Evolutionary conservation across 2,113 vertebrate species (phyloP).

Genomic region (Tragelaphus scriptus): DNA sequence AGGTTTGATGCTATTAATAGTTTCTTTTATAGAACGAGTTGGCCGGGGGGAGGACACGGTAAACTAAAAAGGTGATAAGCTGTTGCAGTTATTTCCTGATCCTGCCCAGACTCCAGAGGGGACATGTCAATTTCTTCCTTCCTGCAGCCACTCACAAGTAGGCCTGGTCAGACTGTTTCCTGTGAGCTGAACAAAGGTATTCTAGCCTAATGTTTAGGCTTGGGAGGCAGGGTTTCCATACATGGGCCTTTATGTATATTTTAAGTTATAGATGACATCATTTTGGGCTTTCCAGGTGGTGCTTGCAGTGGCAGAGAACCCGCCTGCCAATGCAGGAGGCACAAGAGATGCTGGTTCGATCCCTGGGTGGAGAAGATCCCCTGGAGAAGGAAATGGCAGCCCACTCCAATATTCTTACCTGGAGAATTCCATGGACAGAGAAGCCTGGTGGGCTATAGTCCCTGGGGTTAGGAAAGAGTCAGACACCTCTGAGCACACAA

Average conservation of each 20-base stretch:
- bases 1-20: not conserved
- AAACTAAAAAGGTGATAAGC: not conserved
- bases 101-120: not conserved
- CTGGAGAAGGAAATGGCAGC: not conserved
- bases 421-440: not conserved
- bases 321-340: not conserved
- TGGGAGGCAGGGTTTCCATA: not conserved
- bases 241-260: not conserved
- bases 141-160: not conserved
- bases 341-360: not conserved
- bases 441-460: not conserved
- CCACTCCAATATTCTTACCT: not conserved
- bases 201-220: not conserved
- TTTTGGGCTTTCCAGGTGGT: not conserved
- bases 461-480: rapidly evolving
- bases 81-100: not conserved
- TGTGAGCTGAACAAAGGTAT: not conserved
- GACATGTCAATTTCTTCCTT: not conserved
- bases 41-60: not conserved
- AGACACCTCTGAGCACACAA: not conserved
- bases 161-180: not conserved
- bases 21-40: not conserved
- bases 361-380: not conserved
- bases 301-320: not conserved
- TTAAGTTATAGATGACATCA: not conserved